Percentiles rank a stretch among this genome's conserved stretches.
phyloP scores from a whole-genome alignment of 2,888 invertebrate genomes.

The Rotaria socialis region DNA sequence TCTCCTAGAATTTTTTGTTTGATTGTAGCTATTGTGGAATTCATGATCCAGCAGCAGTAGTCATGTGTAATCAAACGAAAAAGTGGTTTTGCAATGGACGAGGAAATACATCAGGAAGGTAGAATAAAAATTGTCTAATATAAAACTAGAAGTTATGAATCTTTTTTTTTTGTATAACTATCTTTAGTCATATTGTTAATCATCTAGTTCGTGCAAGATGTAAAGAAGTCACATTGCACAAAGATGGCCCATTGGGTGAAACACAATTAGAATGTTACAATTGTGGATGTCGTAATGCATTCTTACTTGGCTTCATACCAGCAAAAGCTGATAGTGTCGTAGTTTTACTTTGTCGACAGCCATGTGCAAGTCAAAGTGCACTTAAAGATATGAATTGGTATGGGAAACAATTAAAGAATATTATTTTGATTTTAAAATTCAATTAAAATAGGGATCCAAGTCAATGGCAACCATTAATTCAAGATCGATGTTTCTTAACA shows the following conservation, averaged over 20 bases:
- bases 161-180: not conserved
- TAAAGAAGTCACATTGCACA: slow-evolving; percentile 93
- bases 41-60: slow-evolving; percentile 91
- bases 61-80: slow-evolving; percentile 94
- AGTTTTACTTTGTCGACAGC: slow-evolving; percentile 89
- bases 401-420: slow-evolving; percentile 51
- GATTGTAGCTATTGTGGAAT: slow-evolving; percentile 86
- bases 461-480: slow-evolving; percentile 95
- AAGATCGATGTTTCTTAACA: slow-evolving; percentile 86
- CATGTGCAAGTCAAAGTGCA: slow-evolving; percentile 92
- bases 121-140: not conserved
- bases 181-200: slow-evolving; percentile 85
- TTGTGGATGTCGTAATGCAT: slow-evolving; percentile 94
- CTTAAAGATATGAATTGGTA: slow-evolving; percentile 94
- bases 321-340: slow-evolving; percentile 98
- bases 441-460: slow-evolving; percentile 71
- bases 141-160: not conserved
- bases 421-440: slow-evolving; percentile 9
- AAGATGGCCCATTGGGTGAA: slow-evolving; percentile 93
- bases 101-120: slow-evolving; percentile 84
- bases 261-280: slow-evolving; percentile 96
- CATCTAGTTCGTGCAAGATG: slow-evolving; percentile 98
- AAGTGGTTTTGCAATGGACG: slow-evolving; percentile 99
- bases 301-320: slow-evolving; percentile 95
- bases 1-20: too few relatives aligned